phyloP scores from a whole-genome alignment of 2,797 vertebrate genomes.

The Nannoperca obscura region DNA sequence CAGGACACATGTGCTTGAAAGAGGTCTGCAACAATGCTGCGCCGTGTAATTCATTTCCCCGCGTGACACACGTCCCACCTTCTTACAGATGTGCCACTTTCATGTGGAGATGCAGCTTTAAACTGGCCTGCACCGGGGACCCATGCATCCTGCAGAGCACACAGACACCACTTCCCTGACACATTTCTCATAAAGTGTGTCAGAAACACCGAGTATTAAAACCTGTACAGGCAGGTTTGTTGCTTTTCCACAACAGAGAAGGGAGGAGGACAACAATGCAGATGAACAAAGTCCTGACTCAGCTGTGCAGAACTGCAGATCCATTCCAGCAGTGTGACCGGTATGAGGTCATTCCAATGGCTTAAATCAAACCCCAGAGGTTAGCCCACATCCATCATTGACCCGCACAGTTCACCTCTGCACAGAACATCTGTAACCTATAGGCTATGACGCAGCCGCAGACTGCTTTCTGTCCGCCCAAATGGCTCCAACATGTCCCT shows the following conservation, averaged over 20 bases:
- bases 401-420: slow-evolving; percentile 50
- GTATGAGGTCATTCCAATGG: not conserved
- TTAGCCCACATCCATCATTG: slow-evolving; percentile 17
- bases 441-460: not conserved
- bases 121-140: slow-evolving; percentile 2
- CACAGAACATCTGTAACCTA: slow-evolving; percentile 59
- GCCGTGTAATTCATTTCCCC: not conserved
- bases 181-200: not conserved
- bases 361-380: not conserved
- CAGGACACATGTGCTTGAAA: too few species aligned
- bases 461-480: not conserved
- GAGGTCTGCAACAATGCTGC: not conserved
- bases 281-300: too few species aligned
- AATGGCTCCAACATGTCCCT: slow-evolving; percentile 50
- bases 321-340: not conserved
- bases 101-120: not conserved
- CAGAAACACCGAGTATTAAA: not conserved
- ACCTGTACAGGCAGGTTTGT: not conserved
- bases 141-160: not conserved
- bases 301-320: too few species aligned
- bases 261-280: not conserved
- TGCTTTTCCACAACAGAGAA: not conserved
- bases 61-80: not conserved
- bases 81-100: not conserved
- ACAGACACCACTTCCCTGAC: not conserved